Evolutionary conservation across 2,888 invertebrate genomes (phyloP), one percentile per base, ranked within the genome.

Genomic region (Eupithecia exiguata): DNA sequence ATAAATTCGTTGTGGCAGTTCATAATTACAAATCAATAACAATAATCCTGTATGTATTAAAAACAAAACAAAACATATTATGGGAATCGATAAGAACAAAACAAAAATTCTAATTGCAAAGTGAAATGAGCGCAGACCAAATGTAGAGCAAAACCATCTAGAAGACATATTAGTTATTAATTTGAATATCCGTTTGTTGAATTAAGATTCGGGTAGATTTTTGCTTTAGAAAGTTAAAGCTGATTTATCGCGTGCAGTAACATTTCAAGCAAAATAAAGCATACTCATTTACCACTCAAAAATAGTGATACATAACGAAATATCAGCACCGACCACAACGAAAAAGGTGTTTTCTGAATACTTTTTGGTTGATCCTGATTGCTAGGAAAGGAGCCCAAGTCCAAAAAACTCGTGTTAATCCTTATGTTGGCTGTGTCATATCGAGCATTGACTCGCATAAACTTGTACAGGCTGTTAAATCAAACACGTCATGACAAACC

Each of bases 1-100:
- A 62, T 62, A 62, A 62, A 62, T 62, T 62, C 62, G 62, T 62
- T 35, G 18, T 35, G 16, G 35, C 62, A 62, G 62, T 62, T 35
- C 35, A 35, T 62, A 62, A 62, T 62, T 35, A 62, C 18, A 62
- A 35, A 62, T 30, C 18, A 62, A 62, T 35, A 2, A 18, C 1
- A 16, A 61, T 35, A 35, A 18, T 35, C 62, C 35, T 62, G 62
- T 62, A 62, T 12, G 12, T 12, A 10, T 21, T 21, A 53, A 21
- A n/a, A 53, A 43, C 3, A 40, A 43, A 43, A 21, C 49, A 58
- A 21, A 25, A 58, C 25, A 25, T 53, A 21, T 25, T 53, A 21
- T 25, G 58, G 10, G 10, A 58, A 58, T 58, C 5, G 58, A 58
- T 58, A 46, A 18, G 46, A n/a, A n/a, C n/a, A 14, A 58, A 5